Evolutionary conservation across 2,113 vertebrate genomes (phyloP).

Genomic region (Nicator chloris): DNA sequence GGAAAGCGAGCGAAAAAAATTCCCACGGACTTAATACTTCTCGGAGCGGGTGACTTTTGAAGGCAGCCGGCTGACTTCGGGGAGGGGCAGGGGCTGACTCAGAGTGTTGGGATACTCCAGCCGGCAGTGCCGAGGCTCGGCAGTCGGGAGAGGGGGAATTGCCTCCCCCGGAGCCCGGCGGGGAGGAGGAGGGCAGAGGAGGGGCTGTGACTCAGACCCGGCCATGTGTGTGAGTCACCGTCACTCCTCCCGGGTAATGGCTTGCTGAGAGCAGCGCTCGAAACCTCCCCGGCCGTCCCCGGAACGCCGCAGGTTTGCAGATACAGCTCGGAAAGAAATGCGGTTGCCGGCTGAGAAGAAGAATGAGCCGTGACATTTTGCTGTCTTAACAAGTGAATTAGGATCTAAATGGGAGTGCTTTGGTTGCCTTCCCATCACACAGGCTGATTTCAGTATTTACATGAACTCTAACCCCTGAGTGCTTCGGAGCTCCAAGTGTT

Average conservation of each 20-base stretch:
- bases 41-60: constrained; percentile 7
- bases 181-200: constrained; percentile 18
- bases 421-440: neutral
- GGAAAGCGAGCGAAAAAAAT: neutral
- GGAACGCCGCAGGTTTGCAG: neutral
- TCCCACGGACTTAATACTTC: constrained; percentile 5
- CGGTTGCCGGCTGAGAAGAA: fast-evolving
- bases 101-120: constrained; percentile 22
- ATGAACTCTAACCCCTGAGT: neutral
- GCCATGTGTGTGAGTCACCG: constrained; percentile 4
- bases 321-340: fast-evolving
- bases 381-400: neutral
- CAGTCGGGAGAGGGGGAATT: neutral
- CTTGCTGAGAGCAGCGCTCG: neutral
- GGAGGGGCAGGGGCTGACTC: neutral
- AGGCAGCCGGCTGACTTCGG: neutral
- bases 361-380: fast-evolving
- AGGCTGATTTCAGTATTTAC: neutral
- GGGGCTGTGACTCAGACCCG: constrained; percentile 22
- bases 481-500: neutral
- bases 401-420: neutral
- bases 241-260: neutral
- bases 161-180: neutral
- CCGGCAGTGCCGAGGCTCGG: neutral
- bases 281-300: neutral